Percentiles rank a stretch among this genome's conserved stretches.
Conservation (phyloP, 1,140 invertebrate species). For the Drosophila athabasca region DNA sequence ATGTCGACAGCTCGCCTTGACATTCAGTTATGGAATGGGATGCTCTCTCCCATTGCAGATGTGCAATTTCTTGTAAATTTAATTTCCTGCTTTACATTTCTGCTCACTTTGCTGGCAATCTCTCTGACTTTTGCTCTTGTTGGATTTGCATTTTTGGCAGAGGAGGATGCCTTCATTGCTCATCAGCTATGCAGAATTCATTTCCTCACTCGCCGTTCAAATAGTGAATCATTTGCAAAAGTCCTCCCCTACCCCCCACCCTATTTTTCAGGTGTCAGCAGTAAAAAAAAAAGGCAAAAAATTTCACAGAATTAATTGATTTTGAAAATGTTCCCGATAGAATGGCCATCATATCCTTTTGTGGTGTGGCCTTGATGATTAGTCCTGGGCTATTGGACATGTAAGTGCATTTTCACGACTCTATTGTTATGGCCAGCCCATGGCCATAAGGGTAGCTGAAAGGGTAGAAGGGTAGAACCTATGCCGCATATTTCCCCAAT, state of each 20-base stretch:
- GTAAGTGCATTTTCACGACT: conserved; percentile 3
- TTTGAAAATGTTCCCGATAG: conserved; percentile 19
- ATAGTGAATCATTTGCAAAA: conserved; percentile 23
- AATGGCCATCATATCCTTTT: conserved; percentile 22
- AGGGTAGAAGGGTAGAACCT: too few relatives aligned
- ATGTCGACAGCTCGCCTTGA: conserved; percentile 39
- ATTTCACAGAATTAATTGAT: conserved; percentile 53
- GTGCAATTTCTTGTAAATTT: conserved; percentile 74
- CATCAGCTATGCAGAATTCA: conserved; percentile 59
- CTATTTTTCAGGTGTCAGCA: conserved; percentile 38
- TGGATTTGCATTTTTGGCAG: conserved; percentile 50
- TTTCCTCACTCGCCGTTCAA: conserved; percentile 50
- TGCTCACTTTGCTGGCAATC: conserved; percentile 41
- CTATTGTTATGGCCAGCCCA: conserved; percentile 17
- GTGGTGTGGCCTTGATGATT: conserved; percentile 54
- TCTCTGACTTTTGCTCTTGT: conserved; percentile 51
- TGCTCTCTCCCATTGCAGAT: conserved; percentile 12
- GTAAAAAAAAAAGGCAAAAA: neutral
- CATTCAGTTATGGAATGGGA: conserved; percentile 30
- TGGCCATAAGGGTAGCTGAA: neutral
- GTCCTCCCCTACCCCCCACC: neutral
- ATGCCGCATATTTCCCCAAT: conserved; percentile 59
- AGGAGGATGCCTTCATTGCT: conserved; percentile 33
- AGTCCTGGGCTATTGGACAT: conserved; percentile 11
- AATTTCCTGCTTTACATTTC: conserved; percentile 71